These are phyloP conservation scores for Orgyia antiqua DNA, from an alignment of 2,888 invertebrate genomes.

Conservation along the genomic window DNA sequence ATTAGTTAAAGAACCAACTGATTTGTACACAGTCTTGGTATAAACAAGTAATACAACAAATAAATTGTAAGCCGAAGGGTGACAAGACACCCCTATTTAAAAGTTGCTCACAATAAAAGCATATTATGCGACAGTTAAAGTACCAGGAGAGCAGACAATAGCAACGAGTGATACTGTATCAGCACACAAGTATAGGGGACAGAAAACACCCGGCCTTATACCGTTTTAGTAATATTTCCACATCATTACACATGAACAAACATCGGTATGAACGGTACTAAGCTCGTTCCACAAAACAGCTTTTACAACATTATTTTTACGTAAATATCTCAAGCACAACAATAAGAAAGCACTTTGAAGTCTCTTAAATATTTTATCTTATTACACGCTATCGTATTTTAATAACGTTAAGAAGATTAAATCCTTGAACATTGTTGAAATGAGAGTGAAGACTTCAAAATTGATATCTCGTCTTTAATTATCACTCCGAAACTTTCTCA, in stretches of 20 bases:
- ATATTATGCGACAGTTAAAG: constrained; percentile 46
- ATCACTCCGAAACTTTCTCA: constrained; percentile 59
- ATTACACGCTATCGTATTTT: constrained; percentile 14
- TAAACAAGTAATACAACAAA: constrained; percentile 12
- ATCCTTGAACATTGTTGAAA: constrained; percentile 32
- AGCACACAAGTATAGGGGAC: constrained; percentile 32
- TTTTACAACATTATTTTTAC: too few relatives aligned
- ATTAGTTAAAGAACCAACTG: too few relatives aligned
- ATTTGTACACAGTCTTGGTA: not conserved
- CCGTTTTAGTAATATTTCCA: constrained; percentile 1
- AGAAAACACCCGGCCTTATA: constrained; percentile 22
- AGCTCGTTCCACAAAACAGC: not conserved
- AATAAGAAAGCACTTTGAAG: constrained; percentile 15
- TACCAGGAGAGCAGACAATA: constrained; percentile 39
- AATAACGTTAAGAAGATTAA: constrained; percentile 27
- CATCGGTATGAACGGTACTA: not conserved
- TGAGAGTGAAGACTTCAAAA: constrained; percentile 42
- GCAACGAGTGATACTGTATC: constrained; percentile 27
- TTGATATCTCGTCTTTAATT: constrained; percentile 68
- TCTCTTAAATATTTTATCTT: constrained; percentile 6
- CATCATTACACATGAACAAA: constrained; percentile 1
- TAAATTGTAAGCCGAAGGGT: constrained; percentile 42
- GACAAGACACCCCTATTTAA: constrained; percentile 37
- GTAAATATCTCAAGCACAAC: constrained; percentile 8
- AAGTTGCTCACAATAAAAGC: constrained; percentile 45